These are phyloP conservation scores for Cydia fagiglandana DNA, from an alignment of 1,140 invertebrate species.

Conservation along the genomic window DNA sequence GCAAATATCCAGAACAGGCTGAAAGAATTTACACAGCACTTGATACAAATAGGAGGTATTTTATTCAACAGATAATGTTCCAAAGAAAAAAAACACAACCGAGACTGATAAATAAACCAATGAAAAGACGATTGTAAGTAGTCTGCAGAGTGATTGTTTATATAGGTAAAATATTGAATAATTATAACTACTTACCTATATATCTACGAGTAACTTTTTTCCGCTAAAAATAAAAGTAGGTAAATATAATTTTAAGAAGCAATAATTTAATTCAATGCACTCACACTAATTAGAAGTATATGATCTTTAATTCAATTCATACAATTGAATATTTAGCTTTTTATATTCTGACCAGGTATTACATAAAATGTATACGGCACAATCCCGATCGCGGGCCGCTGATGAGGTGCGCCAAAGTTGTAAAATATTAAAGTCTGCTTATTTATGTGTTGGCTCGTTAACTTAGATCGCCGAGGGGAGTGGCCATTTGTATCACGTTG, in stretches of 20 bases:
- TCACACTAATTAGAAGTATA: background rate
- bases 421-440: slow-evolving; percentile 58
- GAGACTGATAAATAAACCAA: background rate
- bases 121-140: background rate
- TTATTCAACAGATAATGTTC: background rate
- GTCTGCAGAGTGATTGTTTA: background rate
- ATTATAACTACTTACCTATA: background rate
- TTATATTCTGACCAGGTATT: background rate
- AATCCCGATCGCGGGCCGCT: background rate
- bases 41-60: background rate
- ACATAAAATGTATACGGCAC: background rate
- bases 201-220: no score
- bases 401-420: slow-evolving; percentile 40
- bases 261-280: background rate
- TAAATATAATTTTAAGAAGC: no score
- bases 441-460: slow-evolving; percentile 77
- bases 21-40: no score
- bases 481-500: slow-evolving; percentile 71
- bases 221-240: no score
- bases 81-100: background rate
- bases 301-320: background rate
- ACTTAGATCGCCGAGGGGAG: slow-evolving; percentile 73
- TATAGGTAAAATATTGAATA: background rate
- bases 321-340: background rate
- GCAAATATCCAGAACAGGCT: background rate